Percentiles rank a stretch among this genome's conserved stretches.
Evolutionary conservation across 2,797 vertebrate species (phyloP).

Genomic region (Melanotaenia trifasciata): DNA sequence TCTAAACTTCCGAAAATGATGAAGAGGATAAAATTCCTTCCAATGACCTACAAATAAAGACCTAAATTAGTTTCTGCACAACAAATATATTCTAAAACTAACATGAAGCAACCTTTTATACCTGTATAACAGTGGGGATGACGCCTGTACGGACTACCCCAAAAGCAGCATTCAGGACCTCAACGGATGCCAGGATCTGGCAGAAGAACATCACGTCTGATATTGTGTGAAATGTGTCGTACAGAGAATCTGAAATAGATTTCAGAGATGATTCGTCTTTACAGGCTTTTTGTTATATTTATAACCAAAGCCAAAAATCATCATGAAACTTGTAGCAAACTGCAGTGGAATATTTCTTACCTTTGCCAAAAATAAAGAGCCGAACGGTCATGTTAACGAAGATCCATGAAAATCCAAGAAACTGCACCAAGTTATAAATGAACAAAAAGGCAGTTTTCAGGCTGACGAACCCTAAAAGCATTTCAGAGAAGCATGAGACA

Average conservation of each 20-base stretch:
- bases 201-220: constrained; percentile 97
- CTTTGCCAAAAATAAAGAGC: constrained; percentile 92
- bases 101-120: constrained; percentile 22
- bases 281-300: not conserved
- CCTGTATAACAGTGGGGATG: constrained; percentile 89
- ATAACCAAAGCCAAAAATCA: not conserved
- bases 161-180: constrained; percentile 91
- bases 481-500: constrained; percentile 6
- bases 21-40: constrained; percentile 95
- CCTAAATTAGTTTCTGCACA: not conserved
- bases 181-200: constrained; percentile 90
- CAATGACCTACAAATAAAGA: constrained; percentile 82
- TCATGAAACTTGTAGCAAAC: not conserved
- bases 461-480: constrained; percentile 79
- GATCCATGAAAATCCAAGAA: constrained; percentile 97
- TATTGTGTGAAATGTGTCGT: constrained; percentile 93
- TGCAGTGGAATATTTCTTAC: constrained; percentile 68
- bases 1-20: constrained; percentile 91
- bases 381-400: constrained; percentile 97
- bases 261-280: not conserved
- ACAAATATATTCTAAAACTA: not conserved
- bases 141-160: constrained; percentile 89
- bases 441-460: constrained; percentile 91
- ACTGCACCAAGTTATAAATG: constrained; percentile 96
- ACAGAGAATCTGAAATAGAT: constrained; percentile 89